These are phyloP conservation scores for Galaxias olidus DNA, from an alignment of 2,797 vertebrate genomes.

Conservation along the genomic window DNA sequence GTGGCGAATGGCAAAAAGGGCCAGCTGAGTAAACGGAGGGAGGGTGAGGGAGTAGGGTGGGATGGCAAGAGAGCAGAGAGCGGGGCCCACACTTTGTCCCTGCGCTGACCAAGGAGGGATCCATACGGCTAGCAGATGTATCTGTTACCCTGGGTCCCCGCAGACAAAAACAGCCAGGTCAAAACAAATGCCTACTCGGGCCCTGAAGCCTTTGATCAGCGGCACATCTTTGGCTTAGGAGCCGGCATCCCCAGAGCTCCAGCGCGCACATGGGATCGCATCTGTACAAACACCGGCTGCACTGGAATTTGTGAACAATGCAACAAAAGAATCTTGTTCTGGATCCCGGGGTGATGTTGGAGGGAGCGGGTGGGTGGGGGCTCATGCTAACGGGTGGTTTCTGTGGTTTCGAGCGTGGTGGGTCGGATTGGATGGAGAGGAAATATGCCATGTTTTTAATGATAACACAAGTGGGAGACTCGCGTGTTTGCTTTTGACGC, in stretches of 20 bases:
- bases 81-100: slow-evolving; percentile 71
- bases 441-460: slow-evolving; percentile 67
- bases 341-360: slow-evolving; percentile 36
- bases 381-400: slow-evolving; percentile 60
- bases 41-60: slow-evolving; percentile 39
- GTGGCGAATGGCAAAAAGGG: slow-evolving; percentile 61
- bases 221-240: slow-evolving; percentile 83
- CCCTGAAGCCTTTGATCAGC: slow-evolving; percentile 92
- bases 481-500: slow-evolving; percentile 46
- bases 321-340: slow-evolving; percentile 84
- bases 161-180: slow-evolving; percentile 77
- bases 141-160: slow-evolving; percentile 82
- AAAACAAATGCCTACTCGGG: slow-evolving; percentile 87
- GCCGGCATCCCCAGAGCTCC: slow-evolving; percentile 70
- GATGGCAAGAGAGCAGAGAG: slow-evolving; percentile 2
- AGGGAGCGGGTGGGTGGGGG: slow-evolving; percentile 33
- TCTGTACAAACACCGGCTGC: slow-evolving; percentile 96
- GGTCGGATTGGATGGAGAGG: slow-evolving; percentile 64
- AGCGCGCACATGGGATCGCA: slow-evolving; percentile 86
- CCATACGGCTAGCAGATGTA: slow-evolving; percentile 95
- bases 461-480: slow-evolving; percentile 61
- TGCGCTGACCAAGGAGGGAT: slow-evolving; percentile 76
- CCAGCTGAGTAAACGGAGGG: slow-evolving; percentile 82
- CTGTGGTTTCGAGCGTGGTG: slow-evolving; percentile 65
- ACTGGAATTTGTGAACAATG: slow-evolving; percentile 85